Percentiles rank a stretch among this genome's conserved stretches.
Conservation (phyloP, 1,140 invertebrate species). For the Adelges cooleyi region DNA sequence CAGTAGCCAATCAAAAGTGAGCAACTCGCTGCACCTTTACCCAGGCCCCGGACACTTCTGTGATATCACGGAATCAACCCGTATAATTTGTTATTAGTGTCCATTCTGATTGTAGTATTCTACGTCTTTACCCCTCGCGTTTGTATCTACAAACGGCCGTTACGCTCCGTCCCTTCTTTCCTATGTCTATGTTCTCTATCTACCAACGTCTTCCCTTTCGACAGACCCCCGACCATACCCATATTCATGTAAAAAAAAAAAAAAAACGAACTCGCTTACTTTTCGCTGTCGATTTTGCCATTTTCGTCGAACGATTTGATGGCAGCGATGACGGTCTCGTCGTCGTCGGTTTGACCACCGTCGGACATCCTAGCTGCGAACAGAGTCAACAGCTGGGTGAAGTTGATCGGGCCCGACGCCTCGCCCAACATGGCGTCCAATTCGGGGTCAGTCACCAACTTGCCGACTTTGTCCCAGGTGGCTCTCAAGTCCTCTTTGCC, state of each 20-base stretch:
- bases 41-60: no score
- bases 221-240: no score
- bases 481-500: slow-evolving; percentile 89
- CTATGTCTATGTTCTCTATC: not conserved
- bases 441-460: slow-evolving; percentile 78
- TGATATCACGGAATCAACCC: no score
- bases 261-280: slow-evolving; percentile 39
- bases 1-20: no score
- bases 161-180: no score
- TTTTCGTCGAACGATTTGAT: slow-evolving; percentile 91
- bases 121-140: no score
- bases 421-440: slow-evolving; percentile 82
- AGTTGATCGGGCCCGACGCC: slow-evolving; percentile 85
- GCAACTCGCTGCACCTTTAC: no score
- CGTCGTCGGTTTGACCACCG: slow-evolving; percentile 65
- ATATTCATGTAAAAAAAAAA: no score
- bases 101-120: no score
- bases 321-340: slow-evolving; percentile 85
- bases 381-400: slow-evolving; percentile 83
- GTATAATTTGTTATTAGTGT: no score
- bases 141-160: no score
- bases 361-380: slow-evolving; percentile 81
- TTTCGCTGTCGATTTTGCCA: slow-evolving; percentile 77
- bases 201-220: no score
- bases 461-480: slow-evolving; percentile 90